Base-by-base conservation (phyloP, 2,113 vertebrate species). In the Turnix velox region DNA sequence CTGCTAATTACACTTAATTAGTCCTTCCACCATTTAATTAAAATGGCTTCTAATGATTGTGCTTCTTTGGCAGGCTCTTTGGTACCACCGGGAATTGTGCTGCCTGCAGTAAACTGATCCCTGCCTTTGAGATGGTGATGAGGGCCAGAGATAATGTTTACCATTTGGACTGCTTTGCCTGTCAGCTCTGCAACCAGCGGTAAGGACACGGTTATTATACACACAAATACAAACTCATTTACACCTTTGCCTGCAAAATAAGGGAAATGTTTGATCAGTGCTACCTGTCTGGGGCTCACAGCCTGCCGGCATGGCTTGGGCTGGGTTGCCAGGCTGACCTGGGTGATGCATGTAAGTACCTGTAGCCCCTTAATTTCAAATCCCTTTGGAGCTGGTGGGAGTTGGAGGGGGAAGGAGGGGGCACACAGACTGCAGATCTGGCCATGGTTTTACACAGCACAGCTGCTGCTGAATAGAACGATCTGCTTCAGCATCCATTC, bases 71-170 rank as follows among this genome's bases (percentile, higher is more conserved):
- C 98, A 99, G 99, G 98, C 99, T 99, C 95, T 99, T 99, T 67
- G 99, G 99, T 97, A 99, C 99, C 94, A 99, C 99, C 10, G 99
- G 99, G 97, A 99, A 99, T 98, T 99, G 99, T 63, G 99, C 99
- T 59, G 99, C 99, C 95, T 99, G 99, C 98, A 99, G 99, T 98
- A 99, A 99, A 98, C 98, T 99, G 98, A 99, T 99, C 98, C 99
- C 99, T 96, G 99, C 99, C 97, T 99, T 99, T 96, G 99, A 99
- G 98, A 99, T 99, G 99, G 99, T 99, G 98, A 99, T 99, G 99
- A 99, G 99, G 98, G 99, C 99, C 97, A 98, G 99, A 98, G 99
- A 99, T 98, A 99, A 99, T 88, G 99, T 99, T 98, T 99, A 99
- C 98, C 99, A 99, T 98, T 99, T 99, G 96, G 99, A 99, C 98